Conservation (phyloP, 2,113 vertebrate species). For the Tenebrosternarchus preto region DNA sequence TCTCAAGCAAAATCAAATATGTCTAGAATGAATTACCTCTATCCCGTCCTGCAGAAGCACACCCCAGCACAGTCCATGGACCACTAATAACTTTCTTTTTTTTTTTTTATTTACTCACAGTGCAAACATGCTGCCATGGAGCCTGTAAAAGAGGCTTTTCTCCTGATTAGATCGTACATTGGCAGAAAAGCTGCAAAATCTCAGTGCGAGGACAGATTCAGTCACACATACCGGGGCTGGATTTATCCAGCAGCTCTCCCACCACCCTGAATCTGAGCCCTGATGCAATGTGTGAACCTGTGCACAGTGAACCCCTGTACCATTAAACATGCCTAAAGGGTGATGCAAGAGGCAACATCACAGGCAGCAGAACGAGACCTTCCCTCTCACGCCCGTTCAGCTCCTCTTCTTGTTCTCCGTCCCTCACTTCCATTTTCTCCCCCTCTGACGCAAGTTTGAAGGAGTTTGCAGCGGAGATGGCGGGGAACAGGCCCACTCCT, state of each 20-base stretch:
- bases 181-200: constrained; percentile 45
- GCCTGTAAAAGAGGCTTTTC: constrained; percentile 55
- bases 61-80: constrained; percentile 41
- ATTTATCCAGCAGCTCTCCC: constrained; percentile 39
- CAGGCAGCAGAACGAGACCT: constrained; percentile 26
- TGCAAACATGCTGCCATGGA: constrained; percentile 44
- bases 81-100: constrained; percentile 51
- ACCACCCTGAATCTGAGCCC: constrained; percentile 21
- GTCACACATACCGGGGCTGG: constrained; percentile 31
- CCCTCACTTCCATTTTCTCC: neutral
- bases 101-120: constrained; percentile 44
- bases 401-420: neutral
- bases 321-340: constrained; percentile 20
- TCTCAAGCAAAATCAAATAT: constrained; percentile 44
- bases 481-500: too few species aligned
- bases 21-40: constrained; percentile 47
- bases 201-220: constrained; percentile 32
- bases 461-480: neutral
- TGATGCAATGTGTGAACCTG: constrained; percentile 33
- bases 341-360: constrained; percentile 11
- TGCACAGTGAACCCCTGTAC: neutral
- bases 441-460: constrained; percentile 24
- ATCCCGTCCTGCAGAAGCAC: constrained; percentile 46
- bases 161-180: constrained; percentile 51
- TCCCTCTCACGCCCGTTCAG: neutral